These are phyloP conservation scores for Ramazzottius varieornatus DNA, from an alignment of 2,888 invertebrate genomes.

Conservation along the genomic window DNA sequence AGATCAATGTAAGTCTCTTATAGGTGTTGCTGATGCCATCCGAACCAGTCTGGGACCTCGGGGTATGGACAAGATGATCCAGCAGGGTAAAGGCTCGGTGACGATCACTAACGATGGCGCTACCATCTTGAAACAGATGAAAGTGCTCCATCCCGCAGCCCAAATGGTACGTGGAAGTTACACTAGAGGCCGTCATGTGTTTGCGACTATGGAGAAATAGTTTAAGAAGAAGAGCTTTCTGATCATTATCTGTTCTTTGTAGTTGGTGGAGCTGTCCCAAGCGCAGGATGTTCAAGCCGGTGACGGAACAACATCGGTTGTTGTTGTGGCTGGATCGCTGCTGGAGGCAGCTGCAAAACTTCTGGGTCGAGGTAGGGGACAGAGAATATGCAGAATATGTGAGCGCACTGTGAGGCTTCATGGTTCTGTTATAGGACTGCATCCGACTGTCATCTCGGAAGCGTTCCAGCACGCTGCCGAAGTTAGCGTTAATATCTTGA, in stretches of 20 bases:
- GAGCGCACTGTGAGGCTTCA: background rate
- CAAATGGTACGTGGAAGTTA: constrained; percentile 92
- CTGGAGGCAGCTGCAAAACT: constrained; percentile 79
- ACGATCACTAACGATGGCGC: constrained; percentile 99
- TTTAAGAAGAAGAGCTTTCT: too few species aligned
- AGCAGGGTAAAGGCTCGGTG: constrained; percentile 82
- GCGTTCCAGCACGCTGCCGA: constrained; percentile 57
- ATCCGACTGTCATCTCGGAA: constrained; percentile 89
- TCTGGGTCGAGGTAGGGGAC: constrained; percentile 36
- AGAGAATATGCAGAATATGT: background rate
- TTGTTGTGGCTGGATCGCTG: constrained; percentile 81
- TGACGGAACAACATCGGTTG: constrained; percentile 95
- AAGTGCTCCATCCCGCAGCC: constrained; percentile 88
- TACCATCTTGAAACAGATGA: constrained; percentile 94
- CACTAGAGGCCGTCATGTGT: too few species aligned
- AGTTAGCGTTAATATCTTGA: constrained; percentile 46
- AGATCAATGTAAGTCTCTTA: constrained; percentile 16
- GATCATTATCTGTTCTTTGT: constrained; percentile 14
- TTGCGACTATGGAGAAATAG: background rate
- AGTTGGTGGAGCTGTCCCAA: constrained; percentile 87
- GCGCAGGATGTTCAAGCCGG: constrained; percentile 98
- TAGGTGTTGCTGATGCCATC: constrained; percentile 94
- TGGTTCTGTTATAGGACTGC: constrained; percentile 41
- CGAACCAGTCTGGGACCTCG: constrained; percentile 90
- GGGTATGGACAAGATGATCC: constrained; percentile 99